Evolutionary conservation across 1,140 invertebrate species (phyloP).

Genomic region (Platyscapa corneri): DNA sequence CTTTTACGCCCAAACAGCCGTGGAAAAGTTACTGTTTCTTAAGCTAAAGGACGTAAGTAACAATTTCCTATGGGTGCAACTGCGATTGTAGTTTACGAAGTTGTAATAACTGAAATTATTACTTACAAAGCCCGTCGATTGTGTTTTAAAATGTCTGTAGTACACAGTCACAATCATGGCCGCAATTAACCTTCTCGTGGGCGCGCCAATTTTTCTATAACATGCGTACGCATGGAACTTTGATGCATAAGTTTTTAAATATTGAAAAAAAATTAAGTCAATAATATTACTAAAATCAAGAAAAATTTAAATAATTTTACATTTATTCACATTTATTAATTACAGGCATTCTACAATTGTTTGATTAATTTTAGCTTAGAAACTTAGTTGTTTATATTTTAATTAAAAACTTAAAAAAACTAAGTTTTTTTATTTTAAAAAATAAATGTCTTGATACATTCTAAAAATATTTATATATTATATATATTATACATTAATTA

Average conservation of each 20-base stretch:
- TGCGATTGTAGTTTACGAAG: constrained; percentile 17
- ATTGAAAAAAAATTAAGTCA: not conserved
- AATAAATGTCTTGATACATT: too few species aligned
- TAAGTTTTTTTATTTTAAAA: too few species aligned
- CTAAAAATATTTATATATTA: too few species aligned
- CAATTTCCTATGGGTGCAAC: constrained; percentile 5
- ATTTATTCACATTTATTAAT: too few species aligned
- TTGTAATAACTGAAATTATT: constrained; percentile 21
- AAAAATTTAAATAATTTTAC: too few species aligned
- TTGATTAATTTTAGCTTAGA: too few species aligned
- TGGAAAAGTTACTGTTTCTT: constrained; percentile 12
- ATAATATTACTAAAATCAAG: too few species aligned
- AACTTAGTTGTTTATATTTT: too few species aligned
- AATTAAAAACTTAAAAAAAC: too few species aligned
- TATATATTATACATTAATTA: too few species aligned
- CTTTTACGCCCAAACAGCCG: too few species aligned
- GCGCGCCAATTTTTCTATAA: not conserved
- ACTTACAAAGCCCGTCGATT: not conserved
- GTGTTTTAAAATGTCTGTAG: not conserved
- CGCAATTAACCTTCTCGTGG: not conserved
- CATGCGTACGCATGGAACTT: not conserved
- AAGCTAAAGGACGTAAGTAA: not conserved
- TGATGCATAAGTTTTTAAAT: not conserved
- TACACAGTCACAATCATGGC: not conserved
- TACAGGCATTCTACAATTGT: too few species aligned